Evolutionary conservation across 2,797 vertebrate genomes (phyloP).

Genomic region (Melanogrammus aeglefinus): DNA sequence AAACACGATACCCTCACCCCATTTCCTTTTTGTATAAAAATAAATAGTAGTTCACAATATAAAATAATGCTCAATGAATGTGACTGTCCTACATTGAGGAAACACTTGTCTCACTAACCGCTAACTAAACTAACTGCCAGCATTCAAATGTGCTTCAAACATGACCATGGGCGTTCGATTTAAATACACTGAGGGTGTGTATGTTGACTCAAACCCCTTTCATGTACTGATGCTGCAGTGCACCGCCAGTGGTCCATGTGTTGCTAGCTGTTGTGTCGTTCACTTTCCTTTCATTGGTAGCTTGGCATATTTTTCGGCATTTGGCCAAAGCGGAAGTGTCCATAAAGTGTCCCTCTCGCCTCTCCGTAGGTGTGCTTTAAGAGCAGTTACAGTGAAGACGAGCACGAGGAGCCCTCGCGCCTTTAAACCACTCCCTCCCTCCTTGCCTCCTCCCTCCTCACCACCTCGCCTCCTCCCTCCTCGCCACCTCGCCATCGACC

Average conservation of each 20-base stretch:
- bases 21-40: background rate
- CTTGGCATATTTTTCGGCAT: too few species aligned
- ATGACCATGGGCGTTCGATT: background rate
- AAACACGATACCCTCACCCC: background rate
- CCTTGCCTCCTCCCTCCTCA: slow-evolving; percentile 43
- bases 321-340: background rate
- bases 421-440: slow-evolving; percentile 78
- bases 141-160: background rate
- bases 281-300: background rate
- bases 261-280: background rate
- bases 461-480: slow-evolving; percentile 38
- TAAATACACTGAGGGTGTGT: background rate
- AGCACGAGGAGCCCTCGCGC: slow-evolving; percentile 75
- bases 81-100: background rate
- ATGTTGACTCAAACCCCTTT: background rate
- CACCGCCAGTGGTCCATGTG: background rate
- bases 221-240: background rate
- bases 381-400: slow-evolving; percentile 79
- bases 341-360: slow-evolving; percentile 36
- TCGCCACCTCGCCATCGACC: slow-evolving; percentile 52
- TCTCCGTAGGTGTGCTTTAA: slow-evolving; percentile 84
- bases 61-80: background rate
- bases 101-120: background rate
- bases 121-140: background rate
- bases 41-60: background rate